Evolutionary conservation across 1,140 invertebrate species (phyloP).

Genomic region (Artemia franciscana): DNA sequence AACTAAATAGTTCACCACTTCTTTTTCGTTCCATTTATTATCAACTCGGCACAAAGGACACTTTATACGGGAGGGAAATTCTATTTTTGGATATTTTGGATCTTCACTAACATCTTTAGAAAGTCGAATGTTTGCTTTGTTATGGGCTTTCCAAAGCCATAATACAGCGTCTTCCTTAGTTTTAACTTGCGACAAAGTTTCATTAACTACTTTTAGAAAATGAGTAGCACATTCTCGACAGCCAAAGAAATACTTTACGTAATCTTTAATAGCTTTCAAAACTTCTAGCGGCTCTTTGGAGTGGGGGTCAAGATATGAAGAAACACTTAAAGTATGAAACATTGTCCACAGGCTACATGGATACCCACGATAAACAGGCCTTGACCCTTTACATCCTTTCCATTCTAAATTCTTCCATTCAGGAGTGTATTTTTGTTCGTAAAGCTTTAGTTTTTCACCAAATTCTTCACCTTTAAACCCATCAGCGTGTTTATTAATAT

Average conservation of each 20-base stretch:
- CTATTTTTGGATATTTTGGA: slow-evolving; percentile 62
- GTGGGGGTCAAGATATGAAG: slow-evolving; percentile 25
- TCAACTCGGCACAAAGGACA: slow-evolving; percentile 32
- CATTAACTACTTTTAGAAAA: slow-evolving; percentile 46
- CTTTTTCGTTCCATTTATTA: not conserved
- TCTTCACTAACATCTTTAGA: slow-evolving; percentile 70
- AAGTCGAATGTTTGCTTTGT: slow-evolving; percentile 69
- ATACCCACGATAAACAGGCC: slow-evolving; percentile 49
- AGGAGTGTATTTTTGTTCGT: slow-evolving; percentile 5
- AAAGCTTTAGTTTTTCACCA: slow-evolving; percentile 24
- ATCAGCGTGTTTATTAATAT: slow-evolving; percentile 31
- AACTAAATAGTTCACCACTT: not conserved
- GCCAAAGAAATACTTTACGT: slow-evolving; percentile 79
- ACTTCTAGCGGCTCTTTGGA: slow-evolving; percentile 30
- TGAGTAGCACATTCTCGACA: slow-evolving; percentile 72
- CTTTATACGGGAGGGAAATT: slow-evolving; percentile 47
- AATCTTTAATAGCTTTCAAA: slow-evolving; percentile 56
- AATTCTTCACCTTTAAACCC: slow-evolving; percentile 28
- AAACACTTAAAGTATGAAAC: slow-evolving; percentile 78
- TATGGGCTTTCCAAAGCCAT: slow-evolving; percentile 89
- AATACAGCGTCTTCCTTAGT: slow-evolving; percentile 41
- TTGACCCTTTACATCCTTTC: slow-evolving; percentile 59
- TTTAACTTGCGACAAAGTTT: slow-evolving; percentile 11
- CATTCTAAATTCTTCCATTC: slow-evolving; percentile 31
- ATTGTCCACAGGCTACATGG: slow-evolving; percentile 85